Conservation (phyloP, 1,140 invertebrate genomes). For the Brachystomella parvula region DNA sequence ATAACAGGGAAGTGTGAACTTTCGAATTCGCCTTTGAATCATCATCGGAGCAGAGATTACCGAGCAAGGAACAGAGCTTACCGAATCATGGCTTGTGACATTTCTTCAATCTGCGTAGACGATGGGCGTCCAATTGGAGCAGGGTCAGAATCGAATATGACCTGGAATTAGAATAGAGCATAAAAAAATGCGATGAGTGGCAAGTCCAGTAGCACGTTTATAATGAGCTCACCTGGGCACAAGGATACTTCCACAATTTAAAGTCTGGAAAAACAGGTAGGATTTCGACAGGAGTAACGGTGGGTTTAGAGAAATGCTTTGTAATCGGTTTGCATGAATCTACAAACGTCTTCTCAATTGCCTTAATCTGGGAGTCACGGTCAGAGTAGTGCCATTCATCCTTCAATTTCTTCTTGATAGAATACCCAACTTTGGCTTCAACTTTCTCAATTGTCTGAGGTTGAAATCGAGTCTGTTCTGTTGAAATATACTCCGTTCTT, state of each 20-base stretch:
- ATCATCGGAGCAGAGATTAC: conserved; percentile 17
- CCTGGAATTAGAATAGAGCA: conserved; percentile 67
- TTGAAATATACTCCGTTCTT: conserved; percentile 97
- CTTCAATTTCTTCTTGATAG: conserved; percentile 89
- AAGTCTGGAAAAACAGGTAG: conserved; percentile 90
- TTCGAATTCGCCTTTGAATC: conserved; percentile 37
- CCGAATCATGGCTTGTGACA: conserved; percentile 98
- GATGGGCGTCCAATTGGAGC: conserved; percentile 70
- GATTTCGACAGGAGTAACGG: conserved; percentile 82
- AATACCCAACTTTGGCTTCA: conserved; percentile 96
- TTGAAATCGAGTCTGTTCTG: conserved; percentile 94
- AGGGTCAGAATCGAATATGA: conserved; percentile 97
- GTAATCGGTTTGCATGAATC: conserved; percentile 78
- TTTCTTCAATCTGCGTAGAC: conserved; percentile 84
- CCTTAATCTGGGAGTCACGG: conserved; percentile 91
- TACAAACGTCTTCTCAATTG: conserved; percentile 96
- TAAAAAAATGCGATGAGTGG: conserved; percentile 5
- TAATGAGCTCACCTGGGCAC: conserved; percentile 38
- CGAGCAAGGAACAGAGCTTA: conserved; percentile 39
- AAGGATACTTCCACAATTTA: conserved; percentile 50
- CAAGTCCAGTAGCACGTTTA: too few relatives aligned
- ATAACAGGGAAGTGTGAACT: neutral
- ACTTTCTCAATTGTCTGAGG: conserved; percentile 92
- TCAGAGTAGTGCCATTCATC: conserved; percentile 95
- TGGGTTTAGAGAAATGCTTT: conserved; percentile 91